Conservation (phyloP, 2,797 vertebrate species). For the Zenarchopterus dispar region DNA sequence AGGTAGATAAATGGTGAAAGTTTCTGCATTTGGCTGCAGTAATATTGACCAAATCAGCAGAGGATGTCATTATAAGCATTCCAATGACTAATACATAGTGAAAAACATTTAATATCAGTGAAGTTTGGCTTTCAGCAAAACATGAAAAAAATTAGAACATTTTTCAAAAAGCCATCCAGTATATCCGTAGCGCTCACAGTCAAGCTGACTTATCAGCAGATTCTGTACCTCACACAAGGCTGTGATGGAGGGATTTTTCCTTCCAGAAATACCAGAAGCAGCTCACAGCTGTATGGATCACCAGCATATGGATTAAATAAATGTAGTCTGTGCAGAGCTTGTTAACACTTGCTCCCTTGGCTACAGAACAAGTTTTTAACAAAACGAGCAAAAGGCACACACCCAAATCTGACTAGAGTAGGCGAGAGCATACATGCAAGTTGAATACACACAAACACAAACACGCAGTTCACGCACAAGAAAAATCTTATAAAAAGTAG, state of each 20-base stretch:
- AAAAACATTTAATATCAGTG: constrained; percentile 26
- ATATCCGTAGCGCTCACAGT: constrained; percentile 32
- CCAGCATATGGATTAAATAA: constrained; percentile 82
- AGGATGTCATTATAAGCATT: constrained; percentile 6
- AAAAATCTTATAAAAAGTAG: too few relatives aligned
- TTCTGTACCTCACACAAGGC: constrained; percentile 46
- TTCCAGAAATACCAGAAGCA: constrained; percentile 63
- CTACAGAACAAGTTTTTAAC: constrained; percentile 53
- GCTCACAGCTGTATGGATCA: constrained; percentile 72
- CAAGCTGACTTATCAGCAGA: constrained; percentile 51
- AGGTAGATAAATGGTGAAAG: constrained; percentile 6
- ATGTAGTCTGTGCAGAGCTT: constrained; percentile 75
- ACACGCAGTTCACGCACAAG: constrained; percentile 13
- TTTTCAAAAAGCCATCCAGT: constrained; percentile 29
- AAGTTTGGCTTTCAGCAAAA: constrained; percentile 20
- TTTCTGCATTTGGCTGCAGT: not conserved
- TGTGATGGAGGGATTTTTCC: constrained; percentile 56
- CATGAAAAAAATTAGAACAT: not conserved
- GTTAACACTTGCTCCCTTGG: constrained; percentile 82
- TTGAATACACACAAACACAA: constrained; percentile 19
- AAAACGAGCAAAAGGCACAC: constrained; percentile 49
- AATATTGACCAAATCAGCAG: constrained; percentile 20
- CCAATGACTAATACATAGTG: constrained; percentile 19
- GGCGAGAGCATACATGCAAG: constrained; percentile 11
- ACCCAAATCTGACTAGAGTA: constrained; percentile 47